phyloP scores from a whole-genome alignment of 2,797 vertebrate genomes.

The Ceryle rudis region DNA sequence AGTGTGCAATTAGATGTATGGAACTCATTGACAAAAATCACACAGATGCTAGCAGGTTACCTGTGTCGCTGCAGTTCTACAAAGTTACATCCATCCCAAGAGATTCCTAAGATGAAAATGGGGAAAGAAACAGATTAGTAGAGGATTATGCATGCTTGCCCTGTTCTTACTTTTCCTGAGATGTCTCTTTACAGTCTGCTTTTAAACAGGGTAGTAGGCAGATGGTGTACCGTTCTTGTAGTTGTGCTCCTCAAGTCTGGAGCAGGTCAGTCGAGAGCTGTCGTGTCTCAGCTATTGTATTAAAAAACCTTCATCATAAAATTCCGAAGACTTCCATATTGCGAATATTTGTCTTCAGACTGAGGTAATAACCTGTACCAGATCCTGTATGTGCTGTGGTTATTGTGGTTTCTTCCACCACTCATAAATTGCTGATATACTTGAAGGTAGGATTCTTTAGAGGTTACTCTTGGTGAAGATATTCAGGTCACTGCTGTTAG shows the following conservation, averaged over 20 bases:
- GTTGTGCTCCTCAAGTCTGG: neutral
- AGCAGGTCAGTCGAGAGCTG: neutral
- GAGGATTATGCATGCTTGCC: neutral
- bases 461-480: neutral
- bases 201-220: neutral
- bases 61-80: neutral
- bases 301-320: neutral
- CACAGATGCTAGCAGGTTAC: neutral
- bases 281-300: neutral
- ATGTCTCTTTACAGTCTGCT: neutral
- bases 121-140: neutral
- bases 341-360: neutral
- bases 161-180: neutral
- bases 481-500: neutral
- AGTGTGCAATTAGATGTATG: neutral
- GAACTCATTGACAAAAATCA: neutral
- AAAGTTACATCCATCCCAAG: neutral
- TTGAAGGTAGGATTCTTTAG: neutral
- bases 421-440: neutral
- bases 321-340: fast-evolving
- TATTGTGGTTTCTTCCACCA: neutral
- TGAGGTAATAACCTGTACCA: neutral
- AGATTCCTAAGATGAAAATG: neutral
- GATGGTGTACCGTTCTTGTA: neutral
- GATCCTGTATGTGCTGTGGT: neutral